A percentile compares a stretch with the other conserved stretches of the same genome.
Conservation (phyloP, 2,888 invertebrate genomes). For the Apeira syringaria region DNA sequence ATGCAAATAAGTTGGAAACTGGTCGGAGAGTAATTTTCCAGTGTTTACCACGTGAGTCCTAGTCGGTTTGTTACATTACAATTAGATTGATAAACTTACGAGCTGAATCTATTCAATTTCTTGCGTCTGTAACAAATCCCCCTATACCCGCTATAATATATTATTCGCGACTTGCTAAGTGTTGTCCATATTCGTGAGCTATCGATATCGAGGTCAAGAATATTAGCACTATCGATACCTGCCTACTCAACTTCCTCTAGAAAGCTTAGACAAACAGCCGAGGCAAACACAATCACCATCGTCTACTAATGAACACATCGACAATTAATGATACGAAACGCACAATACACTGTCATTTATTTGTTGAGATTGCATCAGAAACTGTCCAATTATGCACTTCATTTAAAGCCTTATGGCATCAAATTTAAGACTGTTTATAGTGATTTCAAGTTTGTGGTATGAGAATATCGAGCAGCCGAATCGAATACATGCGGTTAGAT, state of each 20-base stretch:
- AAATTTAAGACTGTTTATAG: conserved; percentile 8
- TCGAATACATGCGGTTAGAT: conserved; percentile 33
- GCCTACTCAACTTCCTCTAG: conserved; percentile 59
- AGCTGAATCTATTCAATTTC: conserved; percentile 14
- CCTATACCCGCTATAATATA: neutral
- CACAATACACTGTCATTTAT: conserved; percentile 47
- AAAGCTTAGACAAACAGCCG: conserved; percentile 62
- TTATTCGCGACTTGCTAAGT: conserved; percentile 36
- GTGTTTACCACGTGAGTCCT: too few species aligned
- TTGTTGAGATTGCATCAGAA: conserved; percentile 39
- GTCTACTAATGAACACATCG: conserved; percentile 59
- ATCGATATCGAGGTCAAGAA: conserved; percentile 59
- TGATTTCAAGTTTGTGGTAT: conserved; percentile 9
- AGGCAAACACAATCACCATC: conserved; percentile 41
- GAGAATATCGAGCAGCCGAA: conserved; percentile 20
- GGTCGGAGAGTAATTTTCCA: too few species aligned
- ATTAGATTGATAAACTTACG: conserved; percentile 4
- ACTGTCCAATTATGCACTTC: neutral
- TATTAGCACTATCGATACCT: conserved; percentile 62
- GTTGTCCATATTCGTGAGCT: conserved; percentile 30
- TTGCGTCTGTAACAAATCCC: conserved; percentile 15
- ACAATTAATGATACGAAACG: conserved; percentile 47
- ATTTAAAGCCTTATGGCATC: conserved; percentile 11
- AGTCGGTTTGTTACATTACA: neutral
- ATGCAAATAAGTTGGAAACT: too few species aligned